Base-by-base conservation (phyloP, 1,140 invertebrate genomes). In the Rhynchophorus ferrugineus region DNA sequence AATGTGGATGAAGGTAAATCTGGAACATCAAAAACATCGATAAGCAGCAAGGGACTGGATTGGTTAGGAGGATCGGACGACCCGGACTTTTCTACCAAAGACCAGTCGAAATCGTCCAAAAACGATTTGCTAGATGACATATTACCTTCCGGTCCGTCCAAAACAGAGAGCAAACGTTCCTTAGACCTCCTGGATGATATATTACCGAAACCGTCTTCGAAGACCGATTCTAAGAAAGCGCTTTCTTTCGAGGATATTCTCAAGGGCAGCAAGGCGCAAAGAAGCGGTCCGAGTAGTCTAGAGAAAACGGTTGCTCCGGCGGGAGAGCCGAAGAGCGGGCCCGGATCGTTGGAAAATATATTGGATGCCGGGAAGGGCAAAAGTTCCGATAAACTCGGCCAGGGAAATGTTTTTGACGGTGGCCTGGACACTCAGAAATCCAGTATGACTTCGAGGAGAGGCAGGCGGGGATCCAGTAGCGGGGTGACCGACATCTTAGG, bases 171-270 rank as follows among this genome's bases (percentile, higher is more conserved):
- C 33, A 58, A 49, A 46, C 49, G 51, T 17, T 46, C 59, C 11
- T 56, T 54, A 3, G 54, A 58, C 13, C 33, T 67, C 8, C 46
- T 68, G n/a, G 66, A 69, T 16, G 61, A 60, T 42, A 60, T 69
- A 21, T 50, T 66, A 29, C 48, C 53, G 18, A 49, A 36, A 41
- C 51, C 48, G 41, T 50, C 44, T 16, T 20, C 20, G 21, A 65
- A 57, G 47, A 24, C 45, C 53, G 50, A 56, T 55, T 22, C 44
- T 43, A 62, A 58, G 39, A 61, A 62, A 59, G 36, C 50, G 11
- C 39, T 58, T 34, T 61, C 58, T 2, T 58, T 68, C 39, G 64
- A 64, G 34, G 64, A 66, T 54, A 61, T 66, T 44, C 45, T 66
- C 7, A 60, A 60, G 55, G 62, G 60, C 17, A 66, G 60, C 42